These are phyloP conservation scores for Cotesia typhae DNA, from an alignment of 1,140 invertebrate genomes.

Conservation along the genomic window DNA sequence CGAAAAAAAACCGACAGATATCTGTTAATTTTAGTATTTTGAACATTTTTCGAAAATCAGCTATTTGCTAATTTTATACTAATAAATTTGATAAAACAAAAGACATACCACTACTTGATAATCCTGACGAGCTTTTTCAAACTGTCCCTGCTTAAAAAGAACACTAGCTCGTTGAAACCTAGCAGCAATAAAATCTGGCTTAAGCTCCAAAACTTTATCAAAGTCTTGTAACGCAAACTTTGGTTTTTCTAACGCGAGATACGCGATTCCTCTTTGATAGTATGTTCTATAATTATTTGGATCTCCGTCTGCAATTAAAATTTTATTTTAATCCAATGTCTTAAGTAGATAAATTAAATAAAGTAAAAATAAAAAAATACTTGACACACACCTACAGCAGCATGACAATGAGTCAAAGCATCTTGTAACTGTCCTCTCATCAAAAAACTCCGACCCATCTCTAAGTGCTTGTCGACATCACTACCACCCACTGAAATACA, in stretches of 20 bases:
- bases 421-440: constrained; percentile 93
- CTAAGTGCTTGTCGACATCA: constrained; percentile 92
- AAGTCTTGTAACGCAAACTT: constrained; percentile 95
- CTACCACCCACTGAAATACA: constrained; percentile 69
- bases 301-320: constrained; percentile 83
- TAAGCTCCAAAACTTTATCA: constrained; percentile 89
- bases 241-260: constrained; percentile 94
- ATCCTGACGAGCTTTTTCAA: constrained; percentile 84
- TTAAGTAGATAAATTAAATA: neutral
- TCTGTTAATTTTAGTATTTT: too few species aligned
- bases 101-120: constrained; percentile 84
- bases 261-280: constrained; percentile 95
- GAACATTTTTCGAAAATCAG: too few species aligned
- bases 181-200: constrained; percentile 93
- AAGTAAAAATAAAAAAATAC: neutral
- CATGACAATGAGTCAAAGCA: constrained; percentile 97
- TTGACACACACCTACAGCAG: constrained; percentile 85
- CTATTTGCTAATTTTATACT: too few species aligned
- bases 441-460: constrained; percentile 90
- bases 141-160: constrained; percentile 87
- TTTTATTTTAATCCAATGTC: constrained; percentile 35
- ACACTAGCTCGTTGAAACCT: constrained; percentile 87
- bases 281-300: constrained; percentile 95
- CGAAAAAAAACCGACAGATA: too few species aligned
- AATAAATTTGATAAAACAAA: neutral